Conservation (phyloP, 92 coral and sea anemone species). For the Diadumene lineata region DNA sequence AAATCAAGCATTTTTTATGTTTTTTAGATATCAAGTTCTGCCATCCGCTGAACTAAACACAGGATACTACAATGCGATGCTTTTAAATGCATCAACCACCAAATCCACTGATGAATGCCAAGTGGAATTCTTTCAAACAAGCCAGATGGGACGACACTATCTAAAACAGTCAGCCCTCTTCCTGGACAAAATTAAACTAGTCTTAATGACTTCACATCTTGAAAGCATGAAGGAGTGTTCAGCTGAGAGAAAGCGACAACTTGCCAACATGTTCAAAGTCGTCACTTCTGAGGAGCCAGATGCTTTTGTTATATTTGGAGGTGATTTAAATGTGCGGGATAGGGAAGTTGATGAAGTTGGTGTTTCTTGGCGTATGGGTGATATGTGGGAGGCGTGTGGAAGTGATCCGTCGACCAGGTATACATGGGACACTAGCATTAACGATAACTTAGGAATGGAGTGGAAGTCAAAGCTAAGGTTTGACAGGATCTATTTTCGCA, state of each 20-base stretch:
- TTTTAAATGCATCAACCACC: conserved; percentile 59
- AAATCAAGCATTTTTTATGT: too few relatives aligned
- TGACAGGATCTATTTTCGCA: conserved; percentile 79
- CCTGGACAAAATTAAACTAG: conserved; percentile 40
- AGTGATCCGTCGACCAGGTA: conserved; percentile 60
- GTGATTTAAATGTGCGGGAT: conserved; percentile 88
- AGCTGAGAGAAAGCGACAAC: conserved; percentile 74
- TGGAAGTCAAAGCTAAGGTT: conserved; percentile 67
- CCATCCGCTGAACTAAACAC: conserved; percentile 4
- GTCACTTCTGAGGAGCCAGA: conserved; percentile 53
- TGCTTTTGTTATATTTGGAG: conserved; percentile 77
- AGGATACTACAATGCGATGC: conserved; percentile 74
- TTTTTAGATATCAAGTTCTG: background rate
- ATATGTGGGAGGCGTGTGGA: conserved; percentile 87
- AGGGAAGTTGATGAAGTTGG: conserved; percentile 74
- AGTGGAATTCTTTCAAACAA: conserved; percentile 39
- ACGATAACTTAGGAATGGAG: conserved; percentile 63
- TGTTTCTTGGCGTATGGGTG: conserved; percentile 57
- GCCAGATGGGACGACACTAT: conserved; percentile 85
- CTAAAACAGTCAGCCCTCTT: conserved; percentile 75
- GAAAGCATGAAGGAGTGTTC: conserved; percentile 65
- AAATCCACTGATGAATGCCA: conserved; percentile 46
- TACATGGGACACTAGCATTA: conserved; percentile 79
- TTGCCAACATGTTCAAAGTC: conserved; percentile 47
- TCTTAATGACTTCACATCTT: conserved; percentile 92